phyloP scores from a whole-genome alignment of 1,140 invertebrate genomes.

The Stegodyphus mimosarum region DNA sequence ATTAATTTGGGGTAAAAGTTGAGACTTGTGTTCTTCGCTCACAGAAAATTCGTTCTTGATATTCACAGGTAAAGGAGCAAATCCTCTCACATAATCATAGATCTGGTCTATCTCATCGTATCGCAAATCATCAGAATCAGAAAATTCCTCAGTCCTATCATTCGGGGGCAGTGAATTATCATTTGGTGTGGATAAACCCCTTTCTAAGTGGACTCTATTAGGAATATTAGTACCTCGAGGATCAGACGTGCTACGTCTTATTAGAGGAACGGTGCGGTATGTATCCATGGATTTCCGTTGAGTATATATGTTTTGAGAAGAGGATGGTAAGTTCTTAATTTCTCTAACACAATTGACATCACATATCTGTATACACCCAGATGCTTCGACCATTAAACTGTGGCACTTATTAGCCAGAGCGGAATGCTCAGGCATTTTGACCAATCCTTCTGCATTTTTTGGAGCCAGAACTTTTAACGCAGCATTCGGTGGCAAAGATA shows the following conservation, averaged over 20 bases:
- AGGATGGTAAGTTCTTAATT: constrained; percentile 35
- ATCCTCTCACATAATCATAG: constrained; percentile 93
- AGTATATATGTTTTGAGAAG: constrained; percentile 31
- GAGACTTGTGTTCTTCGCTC: constrained; percentile 34
- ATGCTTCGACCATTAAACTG: constrained; percentile 81
- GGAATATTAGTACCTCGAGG: constrained; percentile 39
- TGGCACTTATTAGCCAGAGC: constrained; percentile 83
- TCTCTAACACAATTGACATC: constrained; percentile 64
- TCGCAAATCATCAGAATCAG: constrained; percentile 73
- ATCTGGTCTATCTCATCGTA: constrained; percentile 97
- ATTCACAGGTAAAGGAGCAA: constrained; percentile 80
- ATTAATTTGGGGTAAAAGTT: constrained; percentile 31
- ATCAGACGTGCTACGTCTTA: constrained; percentile 61
- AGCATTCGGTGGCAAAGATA: constrained; percentile 88
- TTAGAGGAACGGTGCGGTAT: constrained; percentile 34
- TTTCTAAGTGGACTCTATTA: constrained; percentile 17
- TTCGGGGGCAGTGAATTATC: neutral
- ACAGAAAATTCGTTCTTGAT: constrained; percentile 59
- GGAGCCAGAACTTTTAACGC: constrained; percentile 87
- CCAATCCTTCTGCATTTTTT: constrained; percentile 84
- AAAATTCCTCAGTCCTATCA: constrained; percentile 12
- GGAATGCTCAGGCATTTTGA: constrained; percentile 82
- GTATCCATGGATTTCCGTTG: constrained; percentile 9
- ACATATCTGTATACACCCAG: constrained; percentile 79
- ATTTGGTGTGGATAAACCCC: constrained; percentile 37